Conservation (phyloP, 2,888 invertebrate species). For the Agonopterix arenella region DNA sequence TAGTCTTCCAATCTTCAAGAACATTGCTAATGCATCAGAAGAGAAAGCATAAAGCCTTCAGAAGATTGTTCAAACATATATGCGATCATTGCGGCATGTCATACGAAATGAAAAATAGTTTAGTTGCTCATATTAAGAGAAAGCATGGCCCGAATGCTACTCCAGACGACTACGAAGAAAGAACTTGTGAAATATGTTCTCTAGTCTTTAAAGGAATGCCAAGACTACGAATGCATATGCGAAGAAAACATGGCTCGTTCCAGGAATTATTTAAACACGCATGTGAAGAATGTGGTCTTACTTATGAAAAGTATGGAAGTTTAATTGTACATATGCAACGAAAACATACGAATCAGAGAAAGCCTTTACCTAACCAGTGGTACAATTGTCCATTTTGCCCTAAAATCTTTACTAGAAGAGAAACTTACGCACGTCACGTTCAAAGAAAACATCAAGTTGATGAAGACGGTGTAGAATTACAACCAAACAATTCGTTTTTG, state of each 20-base stretch:
- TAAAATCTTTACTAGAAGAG: conserved; percentile 53
- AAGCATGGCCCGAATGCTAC: conserved; percentile 51
- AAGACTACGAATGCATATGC: conserved; percentile 62
- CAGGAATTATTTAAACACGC: conserved; percentile 53
- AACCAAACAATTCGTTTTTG: conserved; percentile 22
- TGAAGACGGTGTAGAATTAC: conserved; percentile 30
- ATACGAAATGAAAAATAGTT: conserved; percentile 58
- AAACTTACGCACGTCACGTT: conserved; percentile 59
- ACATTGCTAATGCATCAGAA: conserved; percentile 57
- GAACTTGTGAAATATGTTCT: conserved; percentile 59
- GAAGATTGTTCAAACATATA: conserved; percentile 46
- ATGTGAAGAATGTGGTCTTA: conserved; percentile 55
- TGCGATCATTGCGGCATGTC: conserved; percentile 63
- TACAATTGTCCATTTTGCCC: conserved; percentile 59
- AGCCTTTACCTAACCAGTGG: conserved; percentile 42
- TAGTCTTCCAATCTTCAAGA: conserved; percentile 54
- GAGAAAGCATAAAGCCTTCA: conserved; percentile 50
- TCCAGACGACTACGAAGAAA: conserved; percentile 46
- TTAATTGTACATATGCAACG: conserved; percentile 55
- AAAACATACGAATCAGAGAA: conserved; percentile 41
- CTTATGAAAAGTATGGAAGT: conserved; percentile 62
- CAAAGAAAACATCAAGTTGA: conserved; percentile 54
- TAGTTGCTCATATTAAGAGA: conserved; percentile 55
- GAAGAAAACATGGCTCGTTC: conserved; percentile 55
- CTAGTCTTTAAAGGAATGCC: conserved; percentile 59